These are phyloP conservation scores for Varroa destructor DNA, from an alignment of 1,140 invertebrate genomes.

Conservation along the genomic window DNA sequence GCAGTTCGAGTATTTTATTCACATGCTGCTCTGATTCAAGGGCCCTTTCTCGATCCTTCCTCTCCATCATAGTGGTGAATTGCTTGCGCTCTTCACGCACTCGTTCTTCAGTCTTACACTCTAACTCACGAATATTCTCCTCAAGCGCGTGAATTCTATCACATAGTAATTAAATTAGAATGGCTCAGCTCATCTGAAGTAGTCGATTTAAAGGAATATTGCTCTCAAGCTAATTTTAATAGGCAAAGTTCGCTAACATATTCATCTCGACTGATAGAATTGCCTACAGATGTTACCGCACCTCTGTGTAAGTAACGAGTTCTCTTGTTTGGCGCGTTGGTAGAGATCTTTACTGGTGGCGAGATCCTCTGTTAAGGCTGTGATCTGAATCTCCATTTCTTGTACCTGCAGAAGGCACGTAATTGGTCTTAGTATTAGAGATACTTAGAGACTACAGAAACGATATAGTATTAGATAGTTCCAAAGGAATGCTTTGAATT, in stretches of 20 bases:
- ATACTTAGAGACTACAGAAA: too few relatives aligned
- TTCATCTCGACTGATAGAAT: not conserved
- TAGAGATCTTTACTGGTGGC: conserved; percentile 25
- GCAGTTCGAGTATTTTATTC: conserved; percentile 21
- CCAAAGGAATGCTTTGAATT: too few relatives aligned
- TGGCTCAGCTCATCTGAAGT: not conserved
- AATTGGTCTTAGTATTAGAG: not conserved
- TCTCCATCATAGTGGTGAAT: conserved; percentile 12
- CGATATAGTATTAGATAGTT: too few relatives aligned
- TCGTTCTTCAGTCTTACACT: conserved; percentile 6
- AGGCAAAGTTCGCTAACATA: too few relatives aligned
- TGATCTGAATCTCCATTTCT: conserved; percentile 19
- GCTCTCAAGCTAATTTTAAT: too few relatives aligned
- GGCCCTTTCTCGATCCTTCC: conserved; percentile 5
- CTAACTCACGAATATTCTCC: conserved; percentile 9
- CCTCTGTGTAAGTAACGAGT: conserved; percentile 21
- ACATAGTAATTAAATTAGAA: not conserved
- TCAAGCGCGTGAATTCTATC: conserved; percentile 12
- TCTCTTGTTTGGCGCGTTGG: conserved; percentile 21
- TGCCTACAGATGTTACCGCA: not conserved
- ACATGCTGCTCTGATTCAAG: conserved; percentile 15
- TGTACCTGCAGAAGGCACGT: not conserved
- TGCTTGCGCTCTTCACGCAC: not conserved
- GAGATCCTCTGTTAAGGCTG: conserved; percentile 12
- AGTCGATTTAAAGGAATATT: not conserved